Evolutionary conservation across 2,888 invertebrate species (phyloP).

Genomic region (Chalcosyrphus nemorum): DNA sequence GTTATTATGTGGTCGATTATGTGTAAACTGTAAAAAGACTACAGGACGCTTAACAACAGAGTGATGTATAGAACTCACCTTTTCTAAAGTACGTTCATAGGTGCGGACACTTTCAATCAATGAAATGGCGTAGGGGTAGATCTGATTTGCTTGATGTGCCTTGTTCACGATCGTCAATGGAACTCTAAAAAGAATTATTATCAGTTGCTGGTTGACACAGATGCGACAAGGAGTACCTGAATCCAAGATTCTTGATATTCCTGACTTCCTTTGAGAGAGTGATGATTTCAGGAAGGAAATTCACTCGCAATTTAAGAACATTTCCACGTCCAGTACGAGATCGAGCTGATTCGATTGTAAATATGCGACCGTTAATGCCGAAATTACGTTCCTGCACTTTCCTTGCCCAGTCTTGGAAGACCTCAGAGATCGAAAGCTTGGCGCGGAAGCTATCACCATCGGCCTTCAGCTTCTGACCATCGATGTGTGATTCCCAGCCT

Average conservation of each 20-base stretch:
- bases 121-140: slow-evolving; percentile 99
- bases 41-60: slow-evolving; percentile 37
- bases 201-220: slow-evolving; percentile 82
- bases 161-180: slow-evolving; percentile 99
- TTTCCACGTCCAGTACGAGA: slow-evolving; percentile 91
- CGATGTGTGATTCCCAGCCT: slow-evolving; percentile 99
- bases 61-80: slow-evolving; percentile 85
- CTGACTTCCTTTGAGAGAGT: slow-evolving; percentile 99
- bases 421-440: slow-evolving; percentile 97
- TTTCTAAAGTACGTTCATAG: slow-evolving; percentile 98
- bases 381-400: slow-evolving; percentile 97
- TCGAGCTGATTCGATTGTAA: slow-evolving; percentile 92
- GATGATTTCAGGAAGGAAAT: slow-evolving; percentile 99
- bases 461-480: slow-evolving; percentile 98
- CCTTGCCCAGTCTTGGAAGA: slow-evolving; percentile 99
- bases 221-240: slow-evolving; percentile 84
- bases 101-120: slow-evolving; percentile 98
- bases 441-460: slow-evolving; percentile 98
- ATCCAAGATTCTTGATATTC: slow-evolving; percentile 96
- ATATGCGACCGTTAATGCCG: slow-evolving; percentile 96
- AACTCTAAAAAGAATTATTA: slow-evolving; percentile 85
- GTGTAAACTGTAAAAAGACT: slow-evolving; percentile 58
- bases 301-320: slow-evolving; percentile 94
- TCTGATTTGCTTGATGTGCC: slow-evolving; percentile 98
- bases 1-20: slow-evolving; percentile 59